A percentile compares a stretch with the other conserved stretches of the same genome.
These are phyloP conservation scores for Catocala fraxini DNA, from an alignment of 2,888 invertebrate species.

Conservation along the genomic window DNA sequence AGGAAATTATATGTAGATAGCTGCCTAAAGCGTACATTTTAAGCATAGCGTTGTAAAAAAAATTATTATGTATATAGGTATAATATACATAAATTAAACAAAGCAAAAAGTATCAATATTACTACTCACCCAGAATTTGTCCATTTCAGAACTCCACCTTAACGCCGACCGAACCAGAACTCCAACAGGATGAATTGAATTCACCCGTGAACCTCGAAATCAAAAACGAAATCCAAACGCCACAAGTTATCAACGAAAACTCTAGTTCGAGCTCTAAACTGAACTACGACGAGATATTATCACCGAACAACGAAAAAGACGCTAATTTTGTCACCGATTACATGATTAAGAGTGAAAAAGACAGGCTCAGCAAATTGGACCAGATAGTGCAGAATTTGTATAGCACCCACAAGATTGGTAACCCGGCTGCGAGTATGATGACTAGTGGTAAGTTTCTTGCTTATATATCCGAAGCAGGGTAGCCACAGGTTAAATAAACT, in stretches of 20 bases:
- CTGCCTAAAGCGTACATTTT: no score
- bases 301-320: conserved; percentile 59
- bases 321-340: conserved; percentile 51
- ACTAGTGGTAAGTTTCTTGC: conserved; percentile 56
- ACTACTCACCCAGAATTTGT: neutral
- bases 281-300: conserved; percentile 59
- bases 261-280: conserved; percentile 61
- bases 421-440: conserved; percentile 57
- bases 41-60: no score
- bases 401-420: conserved; percentile 78
- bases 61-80: no score
- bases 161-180: conserved; percentile 68
- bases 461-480: no score
- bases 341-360: conserved; percentile 66
- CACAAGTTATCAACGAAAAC: conserved; percentile 59
- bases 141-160: conserved; percentile 73
- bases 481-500: no score
- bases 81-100: no score
- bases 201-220: conserved; percentile 67
- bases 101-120: no score
- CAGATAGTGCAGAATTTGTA: conserved; percentile 83
- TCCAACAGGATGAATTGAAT: conserved; percentile 51
- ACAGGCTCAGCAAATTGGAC: conserved; percentile 80
- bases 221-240: conserved; percentile 57
- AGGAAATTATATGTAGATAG: no score